Evolutionary conservation across 2,797 vertebrate genomes (phyloP), one percentile per base, ranked within the genome.

Genomic region (Eulemur mongoz): DNA sequence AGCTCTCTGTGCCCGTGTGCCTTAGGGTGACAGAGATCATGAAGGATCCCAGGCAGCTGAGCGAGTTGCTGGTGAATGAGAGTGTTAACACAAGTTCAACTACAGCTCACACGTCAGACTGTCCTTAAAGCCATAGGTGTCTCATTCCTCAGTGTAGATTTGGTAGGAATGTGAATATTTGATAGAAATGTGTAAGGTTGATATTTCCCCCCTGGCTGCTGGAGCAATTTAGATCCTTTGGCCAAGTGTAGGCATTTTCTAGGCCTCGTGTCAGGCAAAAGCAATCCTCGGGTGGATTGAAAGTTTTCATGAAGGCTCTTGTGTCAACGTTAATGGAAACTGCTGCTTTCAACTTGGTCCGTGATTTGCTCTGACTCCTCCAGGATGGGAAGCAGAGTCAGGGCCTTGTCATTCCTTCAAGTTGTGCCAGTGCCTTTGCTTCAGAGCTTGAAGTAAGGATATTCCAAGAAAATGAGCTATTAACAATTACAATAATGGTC

Each of bases 361-460:
- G 9, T 85, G 50, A 83, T 96, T 75, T 88, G 32, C 43, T 94
- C 40, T 89, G 85, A 93, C 70, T 57, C 91, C 89, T 67, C 85
- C 48, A 32, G 82, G 63, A 43, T 8, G 6, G 43, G 40, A 96
- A 86, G 35, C 89, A 93, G 43, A 79, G 4, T 45, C 67, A 54
- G 35, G 69, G 45, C n/a, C 73, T 92, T 95, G n/a, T 69, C 63
- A 3, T 50, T 82, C 54, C 81, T 88, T 82, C 32, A 45, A 25
- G 43, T 75, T 75, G 54, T 70, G 81, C 93, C 91, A 48, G 43
- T 70, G 2, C 12, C 32, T 93, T 69, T 32, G 30, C 93, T 94
- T 89, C 70, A 61, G 75, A 84, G 17, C 35, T 32, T 22, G 43
- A 73, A 90, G 23, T 32, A 43, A 75, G 12, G 35, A 59, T 30